These are phyloP conservation scores for Sebastes itinus DNA, from an alignment of 2,797 vertebrate genomes.

Conservation along the genomic window DNA sequence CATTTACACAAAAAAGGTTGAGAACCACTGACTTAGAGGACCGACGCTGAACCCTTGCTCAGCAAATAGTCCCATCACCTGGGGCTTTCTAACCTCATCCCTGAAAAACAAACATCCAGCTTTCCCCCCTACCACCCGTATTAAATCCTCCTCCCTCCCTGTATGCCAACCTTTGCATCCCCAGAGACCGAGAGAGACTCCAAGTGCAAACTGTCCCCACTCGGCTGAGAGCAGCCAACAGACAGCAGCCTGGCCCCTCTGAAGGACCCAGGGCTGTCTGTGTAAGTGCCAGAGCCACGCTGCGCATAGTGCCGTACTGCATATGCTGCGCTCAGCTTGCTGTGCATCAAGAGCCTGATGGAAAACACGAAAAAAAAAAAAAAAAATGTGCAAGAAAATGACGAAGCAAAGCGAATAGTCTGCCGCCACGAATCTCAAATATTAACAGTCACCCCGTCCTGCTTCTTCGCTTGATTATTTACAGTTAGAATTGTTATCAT, in stretches of 20 bases:
- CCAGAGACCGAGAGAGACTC: slow-evolving; percentile 70
- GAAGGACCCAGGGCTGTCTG: slow-evolving; percentile 74
- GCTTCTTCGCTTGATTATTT: slow-evolving; percentile 66
- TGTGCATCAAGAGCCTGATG: slow-evolving; percentile 72
- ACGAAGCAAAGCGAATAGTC: slow-evolving; percentile 64
- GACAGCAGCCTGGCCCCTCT: slow-evolving; percentile 77
- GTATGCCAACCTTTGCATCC: slow-evolving; percentile 72
- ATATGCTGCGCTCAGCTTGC: slow-evolving; percentile 77
- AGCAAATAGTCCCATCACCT: slow-evolving; percentile 57
- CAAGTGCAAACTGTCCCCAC: slow-evolving; percentile 77
- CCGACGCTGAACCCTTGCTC: slow-evolving; percentile 56
- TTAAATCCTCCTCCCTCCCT: slow-evolving; percentile 56
- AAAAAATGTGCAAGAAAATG: slow-evolving; percentile 56
- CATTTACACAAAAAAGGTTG: too few species aligned
- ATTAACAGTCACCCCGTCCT: slow-evolving; percentile 50
- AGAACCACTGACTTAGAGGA: slow-evolving; percentile 14
- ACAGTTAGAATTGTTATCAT: slow-evolving; percentile 70
- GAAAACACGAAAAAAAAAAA: slow-evolving; percentile 32
- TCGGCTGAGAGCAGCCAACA: slow-evolving; percentile 71
- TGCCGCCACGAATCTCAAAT: slow-evolving; percentile 11
- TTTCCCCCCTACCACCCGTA: slow-evolving; percentile 39
- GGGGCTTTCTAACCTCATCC: slow-evolving; percentile 60
- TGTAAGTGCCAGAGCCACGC: slow-evolving; percentile 74
- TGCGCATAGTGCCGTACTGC: slow-evolving; percentile 73
- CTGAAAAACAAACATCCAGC: slow-evolving; percentile 65